Percentiles rank a stretch among this genome's conserved stretches.
Conservation (phyloP, 2,113 vertebrate genomes). For the Equus quagga region DNA sequence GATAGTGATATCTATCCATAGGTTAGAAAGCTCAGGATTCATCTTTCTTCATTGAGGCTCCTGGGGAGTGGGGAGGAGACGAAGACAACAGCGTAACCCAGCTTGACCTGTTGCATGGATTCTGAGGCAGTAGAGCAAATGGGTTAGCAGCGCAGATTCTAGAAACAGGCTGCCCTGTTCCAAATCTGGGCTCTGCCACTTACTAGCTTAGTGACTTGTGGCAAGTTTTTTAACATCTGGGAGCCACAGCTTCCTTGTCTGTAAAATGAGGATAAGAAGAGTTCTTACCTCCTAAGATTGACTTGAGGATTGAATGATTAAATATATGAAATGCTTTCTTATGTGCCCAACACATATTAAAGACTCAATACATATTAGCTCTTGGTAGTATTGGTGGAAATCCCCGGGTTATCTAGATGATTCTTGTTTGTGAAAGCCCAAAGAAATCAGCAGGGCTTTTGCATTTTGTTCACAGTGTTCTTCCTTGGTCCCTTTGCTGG, state of each 20-base stretch:
- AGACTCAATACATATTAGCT: background rate
- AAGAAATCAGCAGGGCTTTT: background rate
- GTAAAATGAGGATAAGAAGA: background rate
- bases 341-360: background rate
- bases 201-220: background rate
- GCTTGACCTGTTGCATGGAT: background rate
- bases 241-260: background rate
- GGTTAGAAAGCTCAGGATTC: conserved; percentile 30
- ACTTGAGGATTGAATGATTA: background rate
- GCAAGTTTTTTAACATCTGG: background rate
- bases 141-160: background rate
- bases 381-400: background rate
- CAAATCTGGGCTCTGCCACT: background rate
- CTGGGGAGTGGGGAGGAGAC: conserved; percentile 18
- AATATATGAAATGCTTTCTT: background rate
- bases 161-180: background rate
- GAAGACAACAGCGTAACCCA: background rate
- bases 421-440: background rate
- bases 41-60: background rate
- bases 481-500: conserved; percentile 2
- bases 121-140: background rate
- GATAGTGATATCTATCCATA: background rate
- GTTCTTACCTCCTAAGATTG: background rate
- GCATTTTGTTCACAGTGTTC: background rate
- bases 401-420: background rate